Percentiles rank a stretch among this genome's conserved stretches.
These are phyloP conservation scores for Macaria notata DNA, from an alignment of 2,888 invertebrate genomes.

Conservation along the genomic window DNA sequence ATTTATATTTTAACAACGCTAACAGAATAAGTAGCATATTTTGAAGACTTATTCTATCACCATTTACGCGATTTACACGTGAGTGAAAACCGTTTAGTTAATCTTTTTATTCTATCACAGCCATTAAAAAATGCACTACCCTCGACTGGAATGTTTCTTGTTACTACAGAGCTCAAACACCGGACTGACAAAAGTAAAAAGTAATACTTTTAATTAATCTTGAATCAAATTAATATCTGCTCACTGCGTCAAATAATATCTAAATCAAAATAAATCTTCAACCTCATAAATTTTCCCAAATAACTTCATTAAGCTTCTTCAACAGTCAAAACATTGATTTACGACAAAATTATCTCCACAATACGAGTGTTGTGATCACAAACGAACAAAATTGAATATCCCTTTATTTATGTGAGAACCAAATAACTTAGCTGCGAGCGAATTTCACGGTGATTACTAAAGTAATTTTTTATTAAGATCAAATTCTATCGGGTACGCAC, in stretches of 20 bases:
- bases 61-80: too few species aligned
- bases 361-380: slow-evolving; percentile 32
- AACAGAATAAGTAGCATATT: too few species aligned
- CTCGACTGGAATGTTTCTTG: too few species aligned
- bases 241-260: neutral
- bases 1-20: too few species aligned
- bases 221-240: too few species aligned
- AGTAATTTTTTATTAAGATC: slow-evolving; percentile 47
- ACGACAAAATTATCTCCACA: slow-evolving; percentile 25
- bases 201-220: too few species aligned
- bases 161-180: too few species aligned
- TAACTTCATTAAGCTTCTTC: slow-evolving; percentile 39
- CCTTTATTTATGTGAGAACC: slow-evolving; percentile 42
- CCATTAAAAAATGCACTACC: too few species aligned
- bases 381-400: slow-evolving; percentile 41
- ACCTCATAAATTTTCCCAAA: slow-evolving; percentile 38
- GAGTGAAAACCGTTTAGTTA: too few species aligned
- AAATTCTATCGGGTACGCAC: slow-evolving; percentile 49
- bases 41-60: too few species aligned
- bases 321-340: slow-evolving; percentile 38
- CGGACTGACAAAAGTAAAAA: too few species aligned
- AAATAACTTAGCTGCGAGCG: slow-evolving; percentile 37
- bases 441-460: slow-evolving; percentile 50
- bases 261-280: slow-evolving; percentile 40
- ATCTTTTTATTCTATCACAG: too few species aligned